Evolutionary conservation across 2,113 vertebrate species (phyloP), one percentile per base, ranked within the genome.

Genomic region (Petaurus breviceps): DNA sequence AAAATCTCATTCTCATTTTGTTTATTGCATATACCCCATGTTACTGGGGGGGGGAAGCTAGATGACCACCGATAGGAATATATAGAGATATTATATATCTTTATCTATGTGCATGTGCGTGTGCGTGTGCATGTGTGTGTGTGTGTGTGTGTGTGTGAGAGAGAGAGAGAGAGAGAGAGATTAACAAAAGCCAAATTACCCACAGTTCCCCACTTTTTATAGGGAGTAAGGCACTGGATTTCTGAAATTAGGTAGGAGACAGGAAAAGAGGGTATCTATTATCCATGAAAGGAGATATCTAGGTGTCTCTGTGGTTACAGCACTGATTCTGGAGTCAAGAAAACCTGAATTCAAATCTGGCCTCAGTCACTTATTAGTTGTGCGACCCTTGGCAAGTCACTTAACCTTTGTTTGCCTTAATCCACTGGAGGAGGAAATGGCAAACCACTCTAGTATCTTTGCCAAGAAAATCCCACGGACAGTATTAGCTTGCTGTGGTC

Each of bases 71-170:
- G 43, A 84, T 23, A 84, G 68, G 16, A 84, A 43, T 84, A 22
- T 43, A 8, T 0, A 68, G 61, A 68, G 3, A 37, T n/a, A 68
- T 37, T 68, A 12, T 16, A 37, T 37, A 26, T 10, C 11, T 57
- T 4, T 28, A 37, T 68, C 3, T 50, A 1, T 49, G 31, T 6
- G 0, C 23, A 11, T 11, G 0, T 43, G 4, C n/a, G n/a, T n/a
- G n/a, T n/a, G n/a, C n/a, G n/a, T n/a, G n/a, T n/a, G n/a, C n/a
- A n/a, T n/a, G n/a, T n/a, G n/a, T n/a, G n/a, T n/a, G n/a, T n/a
- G n/a, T n/a, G n/a, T n/a, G n/a, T n/a, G n/a, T n/a, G n/a, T n/a
- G n/a, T n/a, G n/a, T n/a, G n/a, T n/a, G 14, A 3, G 46, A 28
- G 90, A 0, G 0, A 24, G 8, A 14, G 5, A 37, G 26, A 57